These are phyloP conservation scores for Madoqua kirkii DNA, from an alignment of 2,113 vertebrate species.

Conservation along the genomic window DNA sequence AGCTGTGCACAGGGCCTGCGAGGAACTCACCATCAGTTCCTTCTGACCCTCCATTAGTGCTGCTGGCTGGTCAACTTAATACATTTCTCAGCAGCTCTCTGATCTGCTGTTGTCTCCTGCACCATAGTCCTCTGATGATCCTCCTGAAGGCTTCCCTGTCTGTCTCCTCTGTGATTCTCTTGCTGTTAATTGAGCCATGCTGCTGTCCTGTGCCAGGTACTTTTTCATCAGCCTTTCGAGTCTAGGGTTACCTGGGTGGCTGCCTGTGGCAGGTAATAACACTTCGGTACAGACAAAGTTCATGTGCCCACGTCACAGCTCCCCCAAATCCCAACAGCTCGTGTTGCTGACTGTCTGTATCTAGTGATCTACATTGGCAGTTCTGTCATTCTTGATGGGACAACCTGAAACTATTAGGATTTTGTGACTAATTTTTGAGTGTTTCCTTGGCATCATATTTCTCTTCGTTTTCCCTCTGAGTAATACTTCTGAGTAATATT, in stretches of 20 bases:
- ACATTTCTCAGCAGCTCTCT: neutral
- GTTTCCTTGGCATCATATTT: neutral
- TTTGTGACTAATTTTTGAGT: neutral
- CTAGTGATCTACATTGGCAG: neutral
- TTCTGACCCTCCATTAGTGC: slow-evolving; percentile 23
- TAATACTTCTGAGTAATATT: neutral
- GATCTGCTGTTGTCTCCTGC: neutral
- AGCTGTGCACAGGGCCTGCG: slow-evolving; percentile 14
- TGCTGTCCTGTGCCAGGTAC: neutral
- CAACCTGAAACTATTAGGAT: neutral
- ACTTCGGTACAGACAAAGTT: neutral
- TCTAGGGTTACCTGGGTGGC: neutral
- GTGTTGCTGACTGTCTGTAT: neutral
- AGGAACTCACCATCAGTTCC: neutral
- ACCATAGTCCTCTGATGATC: neutral
- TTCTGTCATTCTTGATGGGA: neutral
- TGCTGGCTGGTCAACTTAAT: neutral
- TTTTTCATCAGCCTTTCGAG: neutral
- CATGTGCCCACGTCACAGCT: neutral
- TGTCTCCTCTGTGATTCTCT: slow-evolving; percentile 19
- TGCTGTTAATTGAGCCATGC: slow-evolving; percentile 61
- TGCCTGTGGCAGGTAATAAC: neutral
- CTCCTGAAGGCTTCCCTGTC: neutral
- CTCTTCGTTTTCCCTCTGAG: neutral
- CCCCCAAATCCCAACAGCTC: neutral